Base-by-base conservation (phyloP, 1,140 invertebrate genomes). In the Zophobas morio region DNA sequence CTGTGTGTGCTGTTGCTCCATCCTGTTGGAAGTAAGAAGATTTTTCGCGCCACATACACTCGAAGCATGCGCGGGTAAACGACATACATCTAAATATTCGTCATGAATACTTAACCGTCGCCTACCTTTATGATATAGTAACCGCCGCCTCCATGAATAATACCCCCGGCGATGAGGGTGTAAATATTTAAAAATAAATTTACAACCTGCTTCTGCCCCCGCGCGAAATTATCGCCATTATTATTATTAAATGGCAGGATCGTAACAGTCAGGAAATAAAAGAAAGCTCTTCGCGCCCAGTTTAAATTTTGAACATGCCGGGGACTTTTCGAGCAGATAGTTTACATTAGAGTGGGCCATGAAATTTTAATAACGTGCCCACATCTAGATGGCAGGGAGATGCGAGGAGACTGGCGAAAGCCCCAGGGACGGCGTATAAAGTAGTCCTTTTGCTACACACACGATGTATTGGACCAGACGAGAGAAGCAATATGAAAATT, bases 341-440 rank as follows among this genome's bases (percentile, higher is more conserved):
- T 79, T 77, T 79, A 76, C 78, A 74, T 79, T 79, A 79, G 78
- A 77, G 75, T 74, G 73, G 77, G 78, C 74, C 71, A 76, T 79
- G 78, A 79, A 79, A 79, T 76, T 79, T 79, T 79, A 79, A 79
- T 79, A 79, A 72, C 39, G 53, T 74, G 47, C 60, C 60, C 60
- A 66, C 60, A 66, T 66, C 60, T 66, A 66, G 60, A 66, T 66
- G 60, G 60, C 60, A 66, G 60, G 60, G 60, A 66, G 39, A 66
- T 66, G 60, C 60, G 60, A 66, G 20, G 20, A 20, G 60, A 66
- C 60, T 66, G 60, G 60, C n/a, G 60, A 66, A 66, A 66, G 60
- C 60, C 60, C 78, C 57, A 60, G 78, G 77, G 78, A 79, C 71
- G 49, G 8, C 42, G 78, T 75, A 73, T 71, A 66, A 66, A 66